phyloP scores from a whole-genome alignment of 2,113 vertebrate genomes.

The Accipiter virgatus region DNA sequence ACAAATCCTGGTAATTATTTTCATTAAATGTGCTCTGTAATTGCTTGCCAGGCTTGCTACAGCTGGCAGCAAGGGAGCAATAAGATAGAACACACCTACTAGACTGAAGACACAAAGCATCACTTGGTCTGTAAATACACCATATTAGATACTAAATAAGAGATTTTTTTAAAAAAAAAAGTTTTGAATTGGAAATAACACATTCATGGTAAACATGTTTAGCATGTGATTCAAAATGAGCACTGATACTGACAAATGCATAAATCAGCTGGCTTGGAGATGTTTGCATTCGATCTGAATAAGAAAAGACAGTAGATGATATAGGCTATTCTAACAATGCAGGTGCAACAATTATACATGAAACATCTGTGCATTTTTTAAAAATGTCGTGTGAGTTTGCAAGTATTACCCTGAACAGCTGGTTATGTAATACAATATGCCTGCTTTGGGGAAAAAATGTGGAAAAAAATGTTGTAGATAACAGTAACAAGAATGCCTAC shows the following conservation, averaged over 20 bases:
- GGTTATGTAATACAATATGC: neutral
- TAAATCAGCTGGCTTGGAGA: neutral
- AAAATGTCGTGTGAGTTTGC: neutral
- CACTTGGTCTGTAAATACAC: neutral
- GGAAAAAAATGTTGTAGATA: neutral
- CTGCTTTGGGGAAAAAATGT: neutral
- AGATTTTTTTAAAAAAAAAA: neutral
- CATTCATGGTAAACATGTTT: neutral
- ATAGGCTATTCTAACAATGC: neutral
- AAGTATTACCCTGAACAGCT: neutral
- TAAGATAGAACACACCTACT: neutral
- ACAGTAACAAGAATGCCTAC: neutral
- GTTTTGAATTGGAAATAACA: neutral
- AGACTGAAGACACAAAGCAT: neutral
- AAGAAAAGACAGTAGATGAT: neutral
- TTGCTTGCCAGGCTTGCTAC: neutral
- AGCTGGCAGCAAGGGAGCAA: neutral
- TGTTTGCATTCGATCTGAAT: neutral
- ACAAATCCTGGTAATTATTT: neutral
- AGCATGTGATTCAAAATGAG: neutral
- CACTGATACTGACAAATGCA: neutral
- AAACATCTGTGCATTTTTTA: neutral
- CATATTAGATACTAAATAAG: neutral
- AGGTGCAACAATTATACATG: neutral
- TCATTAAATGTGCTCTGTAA: neutral